Conservation (phyloP, 2,113 vertebrate genomes). For the Saguinus imperator region DNA sequence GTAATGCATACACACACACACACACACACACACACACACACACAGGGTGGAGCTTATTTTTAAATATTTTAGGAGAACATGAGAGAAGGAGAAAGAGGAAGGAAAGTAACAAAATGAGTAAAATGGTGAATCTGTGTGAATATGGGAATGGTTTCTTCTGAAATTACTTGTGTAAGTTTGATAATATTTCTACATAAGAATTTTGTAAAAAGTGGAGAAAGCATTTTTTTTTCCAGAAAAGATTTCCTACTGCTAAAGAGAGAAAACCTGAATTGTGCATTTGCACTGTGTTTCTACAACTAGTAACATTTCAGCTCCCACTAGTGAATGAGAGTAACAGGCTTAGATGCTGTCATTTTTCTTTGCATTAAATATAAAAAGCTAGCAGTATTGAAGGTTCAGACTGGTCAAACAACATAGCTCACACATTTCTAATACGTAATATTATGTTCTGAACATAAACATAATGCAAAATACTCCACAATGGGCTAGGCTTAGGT, state of each 20-base stretch:
- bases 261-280: background rate
- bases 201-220: background rate
- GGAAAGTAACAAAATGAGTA: background rate
- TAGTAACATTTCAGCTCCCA: background rate
- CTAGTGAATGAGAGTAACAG: background rate
- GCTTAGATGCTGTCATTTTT: background rate
- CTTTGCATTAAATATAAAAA: background rate
- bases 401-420: background rate
- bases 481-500: background rate
- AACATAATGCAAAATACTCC: background rate
- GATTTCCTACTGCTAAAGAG: background rate
- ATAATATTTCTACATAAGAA: background rate
- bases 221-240: background rate
- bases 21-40: too few species aligned
- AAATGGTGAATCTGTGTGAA: background rate
- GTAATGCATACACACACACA: background rate
- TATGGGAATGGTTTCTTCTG: background rate
- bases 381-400: background rate
- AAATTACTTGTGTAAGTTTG: background rate
- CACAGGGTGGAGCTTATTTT: background rate
- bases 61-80: background rate
- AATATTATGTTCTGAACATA: background rate
- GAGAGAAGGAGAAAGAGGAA: background rate
- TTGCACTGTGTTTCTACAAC: background rate
- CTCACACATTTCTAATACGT: background rate